Evolutionary conservation across 2,797 vertebrate genomes (phyloP).

Genomic region (Clarias fuscus): DNA sequence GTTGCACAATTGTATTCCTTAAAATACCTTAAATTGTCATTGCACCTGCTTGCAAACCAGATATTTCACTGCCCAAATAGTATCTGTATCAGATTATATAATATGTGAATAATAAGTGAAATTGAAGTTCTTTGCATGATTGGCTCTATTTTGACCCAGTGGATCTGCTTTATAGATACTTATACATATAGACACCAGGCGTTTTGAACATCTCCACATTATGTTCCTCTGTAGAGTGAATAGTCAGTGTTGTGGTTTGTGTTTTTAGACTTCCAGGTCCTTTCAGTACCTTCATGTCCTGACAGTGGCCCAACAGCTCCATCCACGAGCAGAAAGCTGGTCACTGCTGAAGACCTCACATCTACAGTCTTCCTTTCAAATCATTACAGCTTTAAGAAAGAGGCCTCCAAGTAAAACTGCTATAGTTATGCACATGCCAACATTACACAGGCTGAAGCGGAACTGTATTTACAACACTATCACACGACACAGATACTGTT

Average conservation of each 20-base stretch:
- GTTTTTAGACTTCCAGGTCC: slow-evolving; percentile 40
- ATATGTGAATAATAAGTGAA: neutral
- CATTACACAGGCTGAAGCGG: neutral
- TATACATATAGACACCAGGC: neutral
- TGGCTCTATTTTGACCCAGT: neutral
- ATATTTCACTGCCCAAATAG: neutral
- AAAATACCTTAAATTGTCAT: neutral
- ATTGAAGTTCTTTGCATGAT: neutral
- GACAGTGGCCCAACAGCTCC: slow-evolving; percentile 32
- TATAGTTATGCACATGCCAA: neutral
- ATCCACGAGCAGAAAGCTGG: slow-evolving; percentile 35
- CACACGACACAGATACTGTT: neutral
- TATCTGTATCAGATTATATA: neutral
- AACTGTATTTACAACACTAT: neutral
- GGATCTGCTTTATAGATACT: neutral
- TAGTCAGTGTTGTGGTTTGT: slow-evolving; percentile 49
- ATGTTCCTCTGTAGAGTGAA: slow-evolving; percentile 19
- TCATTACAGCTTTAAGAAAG: slow-evolving; percentile 1
- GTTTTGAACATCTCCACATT: neutral
- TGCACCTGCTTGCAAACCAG: neutral
- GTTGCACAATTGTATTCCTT: slow-evolving; percentile 41
- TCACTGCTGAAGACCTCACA: slow-evolving; percentile 33
- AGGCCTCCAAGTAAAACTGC: neutral
- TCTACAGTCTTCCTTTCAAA: slow-evolving; percentile 19
- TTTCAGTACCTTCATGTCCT: slow-evolving; percentile 41